phyloP scores from a whole-genome alignment of 2,888 invertebrate species.

The Mechanitis mazaeus region DNA sequence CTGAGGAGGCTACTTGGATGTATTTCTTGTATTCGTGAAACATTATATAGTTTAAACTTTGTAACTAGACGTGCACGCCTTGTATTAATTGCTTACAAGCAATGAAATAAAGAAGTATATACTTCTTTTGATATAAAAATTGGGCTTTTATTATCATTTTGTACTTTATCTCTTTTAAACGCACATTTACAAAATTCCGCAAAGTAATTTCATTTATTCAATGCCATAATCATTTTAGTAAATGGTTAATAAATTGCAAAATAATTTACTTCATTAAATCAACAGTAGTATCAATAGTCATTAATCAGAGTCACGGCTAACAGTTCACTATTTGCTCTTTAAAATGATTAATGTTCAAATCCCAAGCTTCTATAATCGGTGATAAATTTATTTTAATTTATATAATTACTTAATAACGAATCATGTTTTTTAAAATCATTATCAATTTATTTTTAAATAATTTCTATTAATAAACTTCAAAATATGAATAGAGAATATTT shows the following conservation, averaged over 20 bases:
- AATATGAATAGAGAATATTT: too few relatives aligned
- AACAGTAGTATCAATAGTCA: not conserved
- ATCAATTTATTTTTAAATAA: not conserved
- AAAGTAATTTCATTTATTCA: not conserved
- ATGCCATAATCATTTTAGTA: not conserved
- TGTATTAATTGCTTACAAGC: too few relatives aligned
- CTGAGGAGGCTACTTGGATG: not conserved
- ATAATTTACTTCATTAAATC: slow-evolving; percentile 5
- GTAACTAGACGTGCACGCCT: not conserved
- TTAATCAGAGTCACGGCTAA: not conserved
- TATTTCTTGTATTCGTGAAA: not conserved
- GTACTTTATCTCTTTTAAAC: too few relatives aligned
- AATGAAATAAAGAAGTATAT: too few relatives aligned
- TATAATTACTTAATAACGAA: too few relatives aligned
- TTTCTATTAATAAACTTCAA: too few relatives aligned
- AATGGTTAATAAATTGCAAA: slow-evolving; percentile 1
- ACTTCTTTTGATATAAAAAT: too few relatives aligned
- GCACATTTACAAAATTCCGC: not conserved
- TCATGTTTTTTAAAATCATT: too few relatives aligned
- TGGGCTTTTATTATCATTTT: too few relatives aligned
- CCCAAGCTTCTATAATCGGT: too few relatives aligned
- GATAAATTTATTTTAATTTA: too few relatives aligned
- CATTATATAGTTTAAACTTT: not conserved
- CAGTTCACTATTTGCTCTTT: not conserved
- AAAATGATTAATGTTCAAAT: slow-evolving; percentile 4